phyloP scores from a whole-genome alignment of 1,140 invertebrate genomes.

The Idris sp. region DNA sequence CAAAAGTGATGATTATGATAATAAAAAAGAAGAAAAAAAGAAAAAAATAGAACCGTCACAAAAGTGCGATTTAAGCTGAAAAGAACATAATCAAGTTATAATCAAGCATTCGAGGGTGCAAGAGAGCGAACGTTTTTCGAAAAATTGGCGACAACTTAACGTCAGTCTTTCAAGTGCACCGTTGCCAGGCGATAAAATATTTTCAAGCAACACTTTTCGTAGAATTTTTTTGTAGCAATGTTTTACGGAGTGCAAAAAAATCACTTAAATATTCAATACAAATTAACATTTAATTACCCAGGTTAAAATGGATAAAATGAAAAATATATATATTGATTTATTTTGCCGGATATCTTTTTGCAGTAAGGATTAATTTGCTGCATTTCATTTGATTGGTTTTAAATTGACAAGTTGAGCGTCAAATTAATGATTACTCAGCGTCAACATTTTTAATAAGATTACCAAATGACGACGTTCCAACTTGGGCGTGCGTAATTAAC shows the following conservation, averaged over 20 bases:
- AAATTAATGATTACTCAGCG: slow-evolving; percentile 19
- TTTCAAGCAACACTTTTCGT: slow-evolving; percentile 32
- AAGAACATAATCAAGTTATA: slow-evolving; percentile 2
- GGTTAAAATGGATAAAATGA: too few species aligned
- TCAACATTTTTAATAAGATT: slow-evolving; percentile 46
- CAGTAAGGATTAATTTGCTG: slow-evolving; percentile 7
- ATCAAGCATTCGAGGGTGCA: slow-evolving; percentile 21
- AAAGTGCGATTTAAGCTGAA: too few species aligned
- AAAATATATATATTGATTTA: too few species aligned
- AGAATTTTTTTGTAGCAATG: slow-evolving; percentile 13
- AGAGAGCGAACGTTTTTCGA: too few species aligned
- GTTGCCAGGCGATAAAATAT: slow-evolving; percentile 37
- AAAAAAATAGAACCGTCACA: too few species aligned
- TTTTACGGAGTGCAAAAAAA: slow-evolving; percentile 29
- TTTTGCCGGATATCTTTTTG: neutral
- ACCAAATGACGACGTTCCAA: slow-evolving; percentile 16
- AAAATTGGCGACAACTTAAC: slow-evolving; percentile 25
- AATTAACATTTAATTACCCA: too few species aligned
- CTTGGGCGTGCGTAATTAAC: slow-evolving; percentile 41
- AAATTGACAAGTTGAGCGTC: neutral
- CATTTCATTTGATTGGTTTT: slow-evolving; percentile 27
- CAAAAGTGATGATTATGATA: too few species aligned
- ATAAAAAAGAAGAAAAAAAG: too few species aligned
- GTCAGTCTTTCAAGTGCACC: slow-evolving; percentile 32
- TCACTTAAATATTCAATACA: too few species aligned